A percentile compares a stretch with the other conserved stretches of the same genome.
Conservation (phyloP, 2,113 vertebrate species). For the Rhinolophus ferrumequinum region DNA sequence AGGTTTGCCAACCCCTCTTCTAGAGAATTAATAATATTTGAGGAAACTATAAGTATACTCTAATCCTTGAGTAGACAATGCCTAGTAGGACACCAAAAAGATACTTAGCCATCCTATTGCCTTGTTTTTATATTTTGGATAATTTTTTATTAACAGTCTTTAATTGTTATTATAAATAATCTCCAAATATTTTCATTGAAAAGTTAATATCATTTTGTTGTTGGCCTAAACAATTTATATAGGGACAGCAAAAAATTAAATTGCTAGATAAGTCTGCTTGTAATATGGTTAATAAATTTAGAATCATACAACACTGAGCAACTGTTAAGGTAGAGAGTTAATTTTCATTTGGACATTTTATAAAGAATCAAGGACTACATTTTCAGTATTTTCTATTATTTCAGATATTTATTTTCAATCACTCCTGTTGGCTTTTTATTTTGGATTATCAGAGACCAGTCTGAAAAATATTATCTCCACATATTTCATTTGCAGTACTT, state of each 20-base stretch:
- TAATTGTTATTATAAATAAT: background rate
- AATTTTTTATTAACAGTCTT: background rate
- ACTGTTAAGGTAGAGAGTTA: background rate
- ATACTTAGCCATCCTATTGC: background rate
- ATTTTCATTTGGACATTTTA: slow-evolving; percentile 14
- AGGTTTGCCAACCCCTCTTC: background rate
- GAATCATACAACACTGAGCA: background rate
- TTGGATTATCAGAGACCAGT: background rate
- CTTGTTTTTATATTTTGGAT: background rate
- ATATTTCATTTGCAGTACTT: background rate
- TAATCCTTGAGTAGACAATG: background rate
- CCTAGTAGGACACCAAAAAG: background rate
- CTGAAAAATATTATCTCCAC: background rate
- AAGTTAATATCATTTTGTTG: background rate
- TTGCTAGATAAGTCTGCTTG: background rate
- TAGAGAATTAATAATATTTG: background rate
- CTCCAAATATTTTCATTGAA: background rate
- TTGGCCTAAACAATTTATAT: background rate
- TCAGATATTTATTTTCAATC: background rate
- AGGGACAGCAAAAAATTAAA: background rate
- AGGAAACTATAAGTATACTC: background rate
- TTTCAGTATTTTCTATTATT: background rate
- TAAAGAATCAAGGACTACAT: background rate
- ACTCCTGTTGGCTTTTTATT: background rate
- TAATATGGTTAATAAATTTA: background rate